Evolutionary conservation across 2,888 invertebrate species (phyloP), one percentile per base, ranked within the genome.

Genomic region (Hydropsyche betteni): DNA sequence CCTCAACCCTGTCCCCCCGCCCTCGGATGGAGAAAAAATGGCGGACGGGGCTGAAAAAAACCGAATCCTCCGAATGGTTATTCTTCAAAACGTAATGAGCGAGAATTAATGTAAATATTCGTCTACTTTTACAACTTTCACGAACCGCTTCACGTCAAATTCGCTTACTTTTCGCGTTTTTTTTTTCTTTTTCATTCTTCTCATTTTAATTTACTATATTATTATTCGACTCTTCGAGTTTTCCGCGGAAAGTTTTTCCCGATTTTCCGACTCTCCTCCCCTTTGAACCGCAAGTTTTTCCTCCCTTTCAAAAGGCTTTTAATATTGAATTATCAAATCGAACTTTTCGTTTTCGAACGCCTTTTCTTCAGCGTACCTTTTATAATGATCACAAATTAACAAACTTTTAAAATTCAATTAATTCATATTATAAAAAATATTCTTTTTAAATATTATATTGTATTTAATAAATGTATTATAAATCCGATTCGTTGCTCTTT

Each of bases 21-120:
- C 8, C 16, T 14, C 58, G 8, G 74, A 77, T 10, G 44, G 86
- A 14, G 24, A 83, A 84, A 84, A 82, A 85, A 84, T 44, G 44
- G 44, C 83, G 84, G 85, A 85, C 84, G 82, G 85, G 85, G 10
- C 7, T 6, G 44, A 44, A 44, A 44, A 44, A 44, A 44, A 44
- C 84, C 84, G 84, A 84, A 84, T 84, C 85, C 84, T 84, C 83
- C 82, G 86, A 87, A 87, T 86, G 87, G 87, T 87, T 87, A 87
- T 88, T 88, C 88, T 86, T 86, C 87, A 87, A 87, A 88, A 88
- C 88, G 87, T 88, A 87, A 88, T 88, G 88, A 88, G 80, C 87
- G 86, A 85, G 88, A 87, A 88, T 88, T 88, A 87, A 88, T 88
- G 88, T 87, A 88, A 88, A 88, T 88, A 88, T 88, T 87, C 34